phyloP scores from a whole-genome alignment of 2,797 vertebrate species.

The Corythornis leucogaster region DNA sequence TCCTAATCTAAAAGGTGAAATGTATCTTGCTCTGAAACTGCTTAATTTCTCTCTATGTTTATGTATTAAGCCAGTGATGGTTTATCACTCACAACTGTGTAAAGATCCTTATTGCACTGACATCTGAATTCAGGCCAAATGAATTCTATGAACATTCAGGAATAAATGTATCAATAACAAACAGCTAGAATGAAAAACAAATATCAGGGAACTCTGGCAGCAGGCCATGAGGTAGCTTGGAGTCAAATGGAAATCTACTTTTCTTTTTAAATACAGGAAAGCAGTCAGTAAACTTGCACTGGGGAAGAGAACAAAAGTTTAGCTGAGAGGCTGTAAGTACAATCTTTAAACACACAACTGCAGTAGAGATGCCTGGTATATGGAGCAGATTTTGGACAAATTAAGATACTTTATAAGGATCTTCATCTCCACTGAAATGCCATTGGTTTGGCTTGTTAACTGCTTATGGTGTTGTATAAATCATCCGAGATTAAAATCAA shows the following conservation, averaged over 20 bases:
- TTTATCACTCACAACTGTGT: neutral
- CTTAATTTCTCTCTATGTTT: neutral
- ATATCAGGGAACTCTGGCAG: neutral
- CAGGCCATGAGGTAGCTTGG: neutral
- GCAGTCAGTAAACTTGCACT: neutral
- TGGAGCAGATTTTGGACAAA: neutral
- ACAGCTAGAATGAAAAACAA: neutral
- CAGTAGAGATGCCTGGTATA: neutral
- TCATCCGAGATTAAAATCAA: slow-evolving; percentile 62
- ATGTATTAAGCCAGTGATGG: neutral
- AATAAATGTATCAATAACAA: neutral
- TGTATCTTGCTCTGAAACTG: neutral
- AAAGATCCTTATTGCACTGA: accelerated
- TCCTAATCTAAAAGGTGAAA: neutral
- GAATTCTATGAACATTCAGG: neutral
- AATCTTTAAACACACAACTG: neutral
- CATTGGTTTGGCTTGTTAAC: slow-evolving; percentile 32
- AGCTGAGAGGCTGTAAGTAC: neutral
- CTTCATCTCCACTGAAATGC: slow-evolving; percentile 9
- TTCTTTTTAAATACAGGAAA: neutral
- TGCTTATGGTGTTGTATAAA: slow-evolving; percentile 24
- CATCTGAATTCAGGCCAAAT: neutral
- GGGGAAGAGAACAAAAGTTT: neutral
- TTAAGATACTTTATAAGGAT: slow-evolving; percentile 22
- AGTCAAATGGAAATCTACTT: neutral